These are phyloP conservation scores for Mactromeris polynyma DNA, from an alignment of 2,888 invertebrate genomes.

Conservation along the genomic window DNA sequence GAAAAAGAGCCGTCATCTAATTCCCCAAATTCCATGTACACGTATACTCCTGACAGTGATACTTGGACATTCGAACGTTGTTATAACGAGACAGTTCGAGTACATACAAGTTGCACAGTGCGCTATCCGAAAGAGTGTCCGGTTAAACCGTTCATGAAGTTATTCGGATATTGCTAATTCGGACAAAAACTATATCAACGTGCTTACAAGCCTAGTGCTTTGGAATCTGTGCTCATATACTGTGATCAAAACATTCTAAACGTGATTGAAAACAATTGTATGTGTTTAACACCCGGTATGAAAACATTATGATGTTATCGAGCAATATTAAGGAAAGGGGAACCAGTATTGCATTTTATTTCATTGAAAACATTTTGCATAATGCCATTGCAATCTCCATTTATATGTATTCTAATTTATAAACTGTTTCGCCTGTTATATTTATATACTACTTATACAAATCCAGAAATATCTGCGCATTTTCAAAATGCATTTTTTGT, in stretches of 20 bases:
- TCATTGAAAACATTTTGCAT: not conserved
- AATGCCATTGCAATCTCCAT: not conserved
- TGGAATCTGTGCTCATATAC: not conserved
- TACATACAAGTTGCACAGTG: conserved; percentile 47
- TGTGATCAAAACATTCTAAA: not conserved
- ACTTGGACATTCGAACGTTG: conserved; percentile 29
- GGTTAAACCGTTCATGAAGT: conserved; percentile 47
- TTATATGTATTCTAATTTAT: not conserved
- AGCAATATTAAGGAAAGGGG: too few relatives aligned
- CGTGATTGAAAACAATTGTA: too few relatives aligned
- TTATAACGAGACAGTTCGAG: conserved; percentile 15
- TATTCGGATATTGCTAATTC: conserved; percentile 44
- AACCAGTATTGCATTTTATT: too few relatives aligned
- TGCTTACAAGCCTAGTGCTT: not conserved
- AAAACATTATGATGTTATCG: too few relatives aligned
- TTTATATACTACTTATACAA: not conserved
- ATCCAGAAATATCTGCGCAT: not conserved
- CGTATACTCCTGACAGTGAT: conserved; percentile 33
- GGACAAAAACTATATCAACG: not conserved
- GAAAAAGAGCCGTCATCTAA: not conserved
- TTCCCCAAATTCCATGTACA: conserved; percentile 24
- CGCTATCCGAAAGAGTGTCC: conserved; percentile 46
- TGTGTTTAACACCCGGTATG: too few relatives aligned
- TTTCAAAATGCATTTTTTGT: not conserved
- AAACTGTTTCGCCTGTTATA: not conserved